phyloP scores from a whole-genome alignment of 2,888 invertebrate genomes.

The Drosophila prolongata region DNA sequence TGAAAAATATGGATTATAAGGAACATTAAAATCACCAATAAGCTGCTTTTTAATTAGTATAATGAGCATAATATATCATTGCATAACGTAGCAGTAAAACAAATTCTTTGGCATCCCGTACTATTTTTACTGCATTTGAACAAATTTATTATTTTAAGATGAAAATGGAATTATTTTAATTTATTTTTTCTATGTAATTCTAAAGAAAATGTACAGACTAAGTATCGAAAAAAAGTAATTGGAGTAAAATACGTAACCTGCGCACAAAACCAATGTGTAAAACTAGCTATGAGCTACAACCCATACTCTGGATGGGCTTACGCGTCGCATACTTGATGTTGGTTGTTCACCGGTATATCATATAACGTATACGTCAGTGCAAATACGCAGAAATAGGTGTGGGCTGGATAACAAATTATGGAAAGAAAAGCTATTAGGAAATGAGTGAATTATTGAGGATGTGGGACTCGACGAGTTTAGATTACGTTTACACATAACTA shows the following conservation, averaged over 20 bases:
- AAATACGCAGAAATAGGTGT: slow-evolving; percentile 10
- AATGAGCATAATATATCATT: too few relatives aligned
- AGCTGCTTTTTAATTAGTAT: too few relatives aligned
- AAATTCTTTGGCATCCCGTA: too few relatives aligned
- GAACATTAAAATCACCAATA: too few relatives aligned
- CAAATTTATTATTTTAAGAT: too few relatives aligned
- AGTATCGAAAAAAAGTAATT: background rate
- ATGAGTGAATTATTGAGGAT: slow-evolving; percentile 7
- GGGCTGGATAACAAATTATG: background rate
- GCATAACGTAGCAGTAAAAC: too few relatives aligned
- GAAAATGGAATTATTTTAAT: too few relatives aligned
- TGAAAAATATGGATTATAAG: too few relatives aligned
- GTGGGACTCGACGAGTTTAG: background rate
- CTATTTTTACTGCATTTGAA: too few relatives aligned
- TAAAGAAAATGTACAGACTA: background rate
- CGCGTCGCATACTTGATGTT: slow-evolving; percentile 37
- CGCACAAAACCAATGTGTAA: background rate
- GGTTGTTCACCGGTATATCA: slow-evolving; percentile 19
- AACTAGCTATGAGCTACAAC: background rate
- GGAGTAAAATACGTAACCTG: slow-evolving; percentile 11
- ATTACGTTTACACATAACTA: too few relatives aligned
- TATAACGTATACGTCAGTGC: slow-evolving; percentile 29
- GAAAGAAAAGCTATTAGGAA: slow-evolving; percentile 25
- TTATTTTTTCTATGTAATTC: background rate
- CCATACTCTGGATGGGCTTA: slow-evolving; percentile 12